These are phyloP conservation scores for Lycaena phlaeas DNA, from an alignment of 2,888 invertebrate genomes.

Conservation along the genomic window DNA sequence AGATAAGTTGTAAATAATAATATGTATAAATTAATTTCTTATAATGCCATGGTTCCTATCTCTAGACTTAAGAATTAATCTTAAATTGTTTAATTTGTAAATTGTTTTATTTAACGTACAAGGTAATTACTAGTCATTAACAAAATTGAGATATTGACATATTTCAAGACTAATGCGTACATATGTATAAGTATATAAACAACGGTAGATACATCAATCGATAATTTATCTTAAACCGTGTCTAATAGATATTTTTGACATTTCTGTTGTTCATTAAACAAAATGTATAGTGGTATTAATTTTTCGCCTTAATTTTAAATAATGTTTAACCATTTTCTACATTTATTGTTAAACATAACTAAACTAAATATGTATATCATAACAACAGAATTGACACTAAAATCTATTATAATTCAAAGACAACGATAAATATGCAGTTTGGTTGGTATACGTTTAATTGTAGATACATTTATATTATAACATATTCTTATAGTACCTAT, in stretches of 20 bases:
- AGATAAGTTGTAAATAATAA: not conserved
- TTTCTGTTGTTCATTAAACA: too few species aligned
- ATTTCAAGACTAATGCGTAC: not conserved
- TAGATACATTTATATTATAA: too few species aligned
- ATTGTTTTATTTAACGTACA: not conserved
- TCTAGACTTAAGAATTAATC: constrained; percentile 15
- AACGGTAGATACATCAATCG: not conserved
- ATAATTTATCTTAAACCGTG: not conserved
- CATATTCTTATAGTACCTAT: too few species aligned
- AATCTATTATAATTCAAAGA: too few species aligned
- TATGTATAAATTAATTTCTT: not conserved
- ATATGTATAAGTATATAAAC: not conserved
- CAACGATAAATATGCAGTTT: too few species aligned
- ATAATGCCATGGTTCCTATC: constrained; percentile 3
- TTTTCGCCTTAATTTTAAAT: too few species aligned
- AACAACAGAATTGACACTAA: too few species aligned
- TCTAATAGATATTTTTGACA: not conserved
- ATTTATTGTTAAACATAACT: too few species aligned
- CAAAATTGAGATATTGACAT: not conserved
- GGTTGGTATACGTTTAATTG: too few species aligned
- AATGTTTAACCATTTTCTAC: too few species aligned
- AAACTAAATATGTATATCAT: too few species aligned
- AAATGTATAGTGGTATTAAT: too few species aligned
- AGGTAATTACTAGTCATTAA: not conserved
- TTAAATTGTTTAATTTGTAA: constrained; percentile 19